Percentiles rank a stretch among this genome's conserved stretches.
Evolutionary conservation across 2,888 invertebrate species (phyloP).

Genomic region (Agelastica alni): DNA sequence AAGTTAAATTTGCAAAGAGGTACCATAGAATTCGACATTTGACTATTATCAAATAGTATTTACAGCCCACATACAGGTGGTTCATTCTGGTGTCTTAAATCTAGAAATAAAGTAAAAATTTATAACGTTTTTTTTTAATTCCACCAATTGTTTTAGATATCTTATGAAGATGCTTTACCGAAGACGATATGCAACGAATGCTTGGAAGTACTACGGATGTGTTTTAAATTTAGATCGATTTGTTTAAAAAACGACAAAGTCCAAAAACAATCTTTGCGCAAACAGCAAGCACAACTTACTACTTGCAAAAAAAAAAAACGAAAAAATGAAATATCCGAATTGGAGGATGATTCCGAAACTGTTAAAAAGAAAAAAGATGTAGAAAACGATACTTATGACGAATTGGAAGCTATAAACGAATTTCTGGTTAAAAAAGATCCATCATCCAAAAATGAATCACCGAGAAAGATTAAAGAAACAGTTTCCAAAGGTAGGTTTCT

Average conservation of each 20-base stretch:
- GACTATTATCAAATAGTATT: too few relatives aligned
- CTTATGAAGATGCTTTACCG: constrained; percentile 43
- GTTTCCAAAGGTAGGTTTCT: too few relatives aligned
- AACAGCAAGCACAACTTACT: neutral
- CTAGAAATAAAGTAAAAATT: too few relatives aligned
- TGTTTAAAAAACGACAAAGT: constrained; percentile 44
- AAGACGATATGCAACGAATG: constrained; percentile 47
- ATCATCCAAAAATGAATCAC: neutral
- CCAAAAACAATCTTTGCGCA: constrained; percentile 26
- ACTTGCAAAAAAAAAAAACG: constrained; percentile 10
- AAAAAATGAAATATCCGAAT: neutral
- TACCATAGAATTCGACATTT: too few relatives aligned
- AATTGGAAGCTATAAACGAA: constrained; percentile 13
- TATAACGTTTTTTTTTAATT: too few relatives aligned
- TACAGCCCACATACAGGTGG: too few relatives aligned
- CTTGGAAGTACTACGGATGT: constrained; percentile 38
- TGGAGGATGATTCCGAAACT: neutral
- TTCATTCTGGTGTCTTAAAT: too few relatives aligned
- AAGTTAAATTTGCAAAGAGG: too few relatives aligned
- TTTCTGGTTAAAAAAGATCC: constrained; percentile 13
- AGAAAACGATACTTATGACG: constrained; percentile 8
- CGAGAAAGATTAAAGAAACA: too few relatives aligned
- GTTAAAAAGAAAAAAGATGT: neutral
- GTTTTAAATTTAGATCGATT: constrained; percentile 44
- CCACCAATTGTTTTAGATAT: constrained; percentile 42